Conservation (phyloP, 1,140 invertebrate genomes). For the Planococcus citri region DNA sequence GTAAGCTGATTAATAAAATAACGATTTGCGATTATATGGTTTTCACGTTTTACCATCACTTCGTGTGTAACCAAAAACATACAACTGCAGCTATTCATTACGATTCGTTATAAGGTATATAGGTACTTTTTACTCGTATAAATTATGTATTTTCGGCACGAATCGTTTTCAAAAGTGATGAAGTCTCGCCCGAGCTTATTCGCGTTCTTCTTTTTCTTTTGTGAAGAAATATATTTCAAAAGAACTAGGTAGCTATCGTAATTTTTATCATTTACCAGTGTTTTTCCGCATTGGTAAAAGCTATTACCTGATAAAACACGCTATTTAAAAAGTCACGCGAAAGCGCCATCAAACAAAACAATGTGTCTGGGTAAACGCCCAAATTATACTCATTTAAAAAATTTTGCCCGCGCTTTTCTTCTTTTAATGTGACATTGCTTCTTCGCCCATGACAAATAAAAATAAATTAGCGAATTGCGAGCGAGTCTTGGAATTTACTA, state of each 20-base stretch:
- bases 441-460: conserved; percentile 5
- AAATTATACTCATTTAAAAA: conserved; percentile 17
- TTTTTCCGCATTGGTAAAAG: conserved; percentile 3
- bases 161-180: not conserved
- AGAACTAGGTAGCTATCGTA: conserved; percentile 17
- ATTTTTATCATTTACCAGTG: conserved; percentile 17
- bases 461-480: conserved; percentile 12
- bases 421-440: not conserved
- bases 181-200: not conserved
- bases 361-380: conserved; percentile 16
- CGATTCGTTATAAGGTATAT: no score
- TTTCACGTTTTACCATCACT: no score
- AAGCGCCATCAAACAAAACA: conserved; percentile 15
- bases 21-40: not conserved
- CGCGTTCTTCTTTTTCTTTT: not conserved
- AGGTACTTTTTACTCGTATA: not conserved
- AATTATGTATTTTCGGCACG: not conserved
- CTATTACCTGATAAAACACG: conserved; percentile 18
- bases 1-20: not conserved
- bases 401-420: not conserved
- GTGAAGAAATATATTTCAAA: not conserved
- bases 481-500: no score
- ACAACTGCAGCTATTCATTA: not conserved
- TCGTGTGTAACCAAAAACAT: no score
- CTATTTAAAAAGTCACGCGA: conserved; percentile 16